These are phyloP conservation scores for Phrynosoma blainvillii DNA, from an alignment of 2,113 vertebrate genomes.

Conservation along the genomic window DNA sequence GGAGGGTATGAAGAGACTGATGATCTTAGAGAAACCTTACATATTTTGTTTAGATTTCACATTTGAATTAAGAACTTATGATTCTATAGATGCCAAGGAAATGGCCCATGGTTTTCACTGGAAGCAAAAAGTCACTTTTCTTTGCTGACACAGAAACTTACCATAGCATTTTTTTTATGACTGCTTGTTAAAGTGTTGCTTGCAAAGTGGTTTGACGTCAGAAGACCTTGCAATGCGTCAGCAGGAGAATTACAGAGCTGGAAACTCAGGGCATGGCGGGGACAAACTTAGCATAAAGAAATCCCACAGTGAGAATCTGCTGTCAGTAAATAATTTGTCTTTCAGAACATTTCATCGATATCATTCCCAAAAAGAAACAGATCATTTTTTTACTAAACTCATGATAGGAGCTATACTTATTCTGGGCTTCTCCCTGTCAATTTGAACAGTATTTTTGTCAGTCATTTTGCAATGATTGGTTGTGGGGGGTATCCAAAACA, in stretches of 20 bases:
- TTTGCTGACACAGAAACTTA: neutral
- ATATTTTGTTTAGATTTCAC: too few species aligned
- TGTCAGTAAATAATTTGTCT: conserved; percentile 1
- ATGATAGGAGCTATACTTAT: neutral
- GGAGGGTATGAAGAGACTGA: too few species aligned
- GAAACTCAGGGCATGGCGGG: neutral
- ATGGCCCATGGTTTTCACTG: neutral
- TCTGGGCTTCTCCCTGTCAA: neutral
- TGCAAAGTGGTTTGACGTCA: neutral
- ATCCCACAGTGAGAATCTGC: neutral
- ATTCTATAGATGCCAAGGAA: neutral
- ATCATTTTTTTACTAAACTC: neutral
- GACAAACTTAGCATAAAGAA: conserved; percentile 10
- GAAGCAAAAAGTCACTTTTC: neutral
- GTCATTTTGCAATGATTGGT: neutral
- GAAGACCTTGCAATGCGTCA: neutral
- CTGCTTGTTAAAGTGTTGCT: neutral
- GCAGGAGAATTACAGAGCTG: neutral
- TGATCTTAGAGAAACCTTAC: too few species aligned
- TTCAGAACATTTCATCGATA: neutral
- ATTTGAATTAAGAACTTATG: neutral
- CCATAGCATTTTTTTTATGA: neutral
- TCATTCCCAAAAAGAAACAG: neutral
- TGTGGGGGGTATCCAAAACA: neutral
- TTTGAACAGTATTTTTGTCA: neutral